Evolutionary conservation across 2,113 vertebrate species (phyloP), one percentile per base, ranked within the genome.

Genomic region (Montifringilla adamsi): DNA sequence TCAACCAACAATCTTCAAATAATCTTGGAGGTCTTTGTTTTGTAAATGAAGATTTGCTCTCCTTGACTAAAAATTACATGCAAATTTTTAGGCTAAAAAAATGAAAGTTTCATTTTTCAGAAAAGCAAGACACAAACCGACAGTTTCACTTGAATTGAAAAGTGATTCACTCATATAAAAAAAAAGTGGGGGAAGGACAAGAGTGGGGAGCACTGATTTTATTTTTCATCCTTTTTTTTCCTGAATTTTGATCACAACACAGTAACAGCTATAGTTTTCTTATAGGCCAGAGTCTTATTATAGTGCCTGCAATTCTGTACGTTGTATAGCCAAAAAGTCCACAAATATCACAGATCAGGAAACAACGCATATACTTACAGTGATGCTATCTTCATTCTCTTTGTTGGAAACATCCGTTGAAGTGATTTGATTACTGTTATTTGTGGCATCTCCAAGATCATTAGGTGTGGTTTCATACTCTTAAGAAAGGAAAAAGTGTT

Each of bases 381-480:
- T 99, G 72, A 99, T 98, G 96, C 98, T 98, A 89, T 99, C 99
- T 97, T 99, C 98, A 79, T 96, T 98, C 2, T 96, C 89, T 92
- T 97, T 97, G 94, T 98, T 97, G 39, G 98, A 98, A 49, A 98
- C 98, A 80, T 97, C 98, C 10, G 98, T 97, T 75, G 98, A 95
- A 94, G 98, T 97, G 56, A 97, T 97, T n/a, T 96, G 96, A 59
- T 97, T 98, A 94, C 97, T 98, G 93, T 96, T 98, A 97, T 98
- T 98, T 11, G 97, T 98, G 66, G 97, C 98, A 53, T 98, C 98
- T 67, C 97, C 98, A 17, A 98, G 95, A 86, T 98, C 98, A 95
- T 97, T 98, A 13, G 98, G 92, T 1, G 97, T 96, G 33, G 98
- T 98, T 50, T 97, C 99, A 96, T 98, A 98, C 62, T 99, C 99